These are phyloP conservation scores for Micropoecilia bifurca DNA, from an alignment of 2,797 vertebrate species.

Conservation along the genomic window DNA sequence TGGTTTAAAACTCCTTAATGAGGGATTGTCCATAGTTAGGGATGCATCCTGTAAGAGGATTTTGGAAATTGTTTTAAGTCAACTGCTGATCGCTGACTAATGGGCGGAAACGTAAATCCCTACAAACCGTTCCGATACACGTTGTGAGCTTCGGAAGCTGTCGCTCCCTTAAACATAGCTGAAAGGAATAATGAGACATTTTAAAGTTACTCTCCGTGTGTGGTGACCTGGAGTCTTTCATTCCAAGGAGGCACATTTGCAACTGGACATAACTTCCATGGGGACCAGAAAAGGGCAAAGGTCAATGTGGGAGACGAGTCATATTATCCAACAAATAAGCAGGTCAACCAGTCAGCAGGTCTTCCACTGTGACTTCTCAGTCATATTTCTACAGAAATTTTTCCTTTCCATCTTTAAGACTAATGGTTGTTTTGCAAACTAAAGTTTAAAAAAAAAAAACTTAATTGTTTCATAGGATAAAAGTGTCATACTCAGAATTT, in stretches of 20 bases:
- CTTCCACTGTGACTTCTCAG: neutral
- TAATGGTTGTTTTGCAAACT: neutral
- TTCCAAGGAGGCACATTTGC: neutral
- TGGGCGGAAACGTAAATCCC: neutral
- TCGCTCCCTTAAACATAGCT: neutral
- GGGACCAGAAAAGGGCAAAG: neutral
- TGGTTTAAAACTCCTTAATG: neutral
- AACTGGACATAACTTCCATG: neutral
- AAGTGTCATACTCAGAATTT: neutral
- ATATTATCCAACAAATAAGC: neutral
- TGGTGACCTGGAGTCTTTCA: neutral
- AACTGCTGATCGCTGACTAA: no score
- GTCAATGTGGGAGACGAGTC: neutral
- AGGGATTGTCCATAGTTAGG: neutral
- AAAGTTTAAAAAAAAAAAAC: neutral
- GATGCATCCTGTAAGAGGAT: neutral
- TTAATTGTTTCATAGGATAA: neutral
- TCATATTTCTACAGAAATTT: neutral
- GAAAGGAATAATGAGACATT: neutral
- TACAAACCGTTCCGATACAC: neutral
- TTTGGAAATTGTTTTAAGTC: neutral
- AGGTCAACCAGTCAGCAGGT: neutral
- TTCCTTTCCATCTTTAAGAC: neutral
- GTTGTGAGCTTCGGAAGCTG: neutral
- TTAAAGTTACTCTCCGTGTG: neutral